Percentiles rank a stretch among this genome's conserved stretches.
These are phyloP conservation scores for Rhagoletis pomonella DNA, from an alignment of 1,140 invertebrate genomes.

Conservation along the genomic window DNA sequence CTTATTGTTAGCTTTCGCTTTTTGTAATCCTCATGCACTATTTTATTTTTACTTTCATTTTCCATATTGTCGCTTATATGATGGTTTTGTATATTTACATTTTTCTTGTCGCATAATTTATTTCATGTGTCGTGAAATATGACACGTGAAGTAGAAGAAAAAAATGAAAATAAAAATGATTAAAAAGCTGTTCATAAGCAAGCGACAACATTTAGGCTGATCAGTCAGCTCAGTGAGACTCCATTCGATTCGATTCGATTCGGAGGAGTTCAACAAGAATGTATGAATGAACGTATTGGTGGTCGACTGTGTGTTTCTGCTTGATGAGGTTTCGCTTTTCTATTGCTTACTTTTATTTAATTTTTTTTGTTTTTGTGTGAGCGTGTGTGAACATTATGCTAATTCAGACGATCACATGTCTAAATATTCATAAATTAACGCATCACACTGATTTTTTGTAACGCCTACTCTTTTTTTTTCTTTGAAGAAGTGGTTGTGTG, in stretches of 20 bases:
- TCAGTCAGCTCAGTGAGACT: neutral
- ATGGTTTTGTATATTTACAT: conserved; percentile 1
- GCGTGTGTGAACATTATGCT: neutral
- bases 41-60: neutral
- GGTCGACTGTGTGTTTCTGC: too few relatives aligned
- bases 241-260: neutral
- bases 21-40: neutral
- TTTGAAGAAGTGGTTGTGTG: neutral
- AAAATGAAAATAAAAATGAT: neutral
- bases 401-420: neutral
- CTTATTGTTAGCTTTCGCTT: conserved; percentile 19
- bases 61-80: neutral
- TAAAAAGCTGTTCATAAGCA: neutral
- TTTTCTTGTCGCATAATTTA: neutral
- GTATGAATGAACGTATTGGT: neutral
- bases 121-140: neutral
- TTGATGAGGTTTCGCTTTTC: neutral
- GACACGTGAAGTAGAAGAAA: neutral
- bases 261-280: neutral
- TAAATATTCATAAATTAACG: conserved; percentile 21
- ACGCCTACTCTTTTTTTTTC: neutral
- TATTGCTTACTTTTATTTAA: neutral
- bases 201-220: neutral
- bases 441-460: neutral
- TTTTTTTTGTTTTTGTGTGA: neutral